A percentile compares a stretch with the other conserved stretches of the same genome.
phyloP scores from a whole-genome alignment of 1,140 invertebrate species.

The Calosoma granatense region DNA sequence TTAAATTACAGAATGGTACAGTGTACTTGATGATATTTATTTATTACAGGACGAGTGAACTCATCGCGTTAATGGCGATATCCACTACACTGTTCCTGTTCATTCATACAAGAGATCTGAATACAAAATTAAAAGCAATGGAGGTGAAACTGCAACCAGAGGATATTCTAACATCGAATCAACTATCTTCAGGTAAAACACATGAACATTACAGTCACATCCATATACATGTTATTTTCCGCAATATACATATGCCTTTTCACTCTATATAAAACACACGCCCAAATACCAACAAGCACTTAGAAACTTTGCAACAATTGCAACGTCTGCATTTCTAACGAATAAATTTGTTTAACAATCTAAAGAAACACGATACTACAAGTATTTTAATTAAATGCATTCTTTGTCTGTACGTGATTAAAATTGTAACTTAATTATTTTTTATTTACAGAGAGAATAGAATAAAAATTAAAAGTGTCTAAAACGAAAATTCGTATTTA shows the following conservation, averaged over 20 bases:
- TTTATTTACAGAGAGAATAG: no score
- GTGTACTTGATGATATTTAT: no score
- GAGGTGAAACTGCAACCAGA: conserved; percentile 65
- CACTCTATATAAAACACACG: background rate
- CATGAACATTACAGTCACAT: conserved; percentile 12
- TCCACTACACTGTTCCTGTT: conserved; percentile 72
- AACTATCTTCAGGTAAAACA: conserved; percentile 54
- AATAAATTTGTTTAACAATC: no score
- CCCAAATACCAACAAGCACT: background rate
- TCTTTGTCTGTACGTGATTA: no score
- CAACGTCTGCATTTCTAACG: no score
- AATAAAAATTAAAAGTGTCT: no score
- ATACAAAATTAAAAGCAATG: conserved; percentile 64
- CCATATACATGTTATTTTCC: conserved; percentile 4
- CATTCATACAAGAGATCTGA: conserved; percentile 67
- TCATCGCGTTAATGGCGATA: conserved; percentile 65
- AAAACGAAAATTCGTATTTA: no score
- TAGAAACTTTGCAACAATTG: no score
- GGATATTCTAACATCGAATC: conserved; percentile 57
- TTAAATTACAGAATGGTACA: no score
- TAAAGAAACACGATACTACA: no score
- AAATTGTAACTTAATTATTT: no score
- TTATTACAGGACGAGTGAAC: conserved; percentile 54
- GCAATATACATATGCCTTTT: background rate
- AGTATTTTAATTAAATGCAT: no score